Evolutionary conservation across 2,888 invertebrate genomes (phyloP), one percentile per base, ranked within the genome.

Genomic region (Margaritifera margaritifera): DNA sequence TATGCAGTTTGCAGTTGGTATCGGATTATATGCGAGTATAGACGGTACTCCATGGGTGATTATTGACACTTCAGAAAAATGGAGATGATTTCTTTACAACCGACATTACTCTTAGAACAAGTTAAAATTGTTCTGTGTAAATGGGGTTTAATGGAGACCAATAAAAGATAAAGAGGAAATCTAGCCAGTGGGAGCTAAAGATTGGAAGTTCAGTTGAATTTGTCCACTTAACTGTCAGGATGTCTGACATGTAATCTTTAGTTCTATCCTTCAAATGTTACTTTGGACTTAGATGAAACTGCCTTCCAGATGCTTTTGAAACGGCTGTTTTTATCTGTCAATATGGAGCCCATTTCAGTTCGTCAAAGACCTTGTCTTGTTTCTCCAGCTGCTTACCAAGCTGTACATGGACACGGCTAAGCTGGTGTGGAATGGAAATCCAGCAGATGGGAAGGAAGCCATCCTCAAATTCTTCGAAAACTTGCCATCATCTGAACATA

Each of bases 401-500:
- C 90, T 97, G 58, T 98, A 97, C 87, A 91, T 96, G 81, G 95
- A 96, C 60, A 93, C 93, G 31, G 96, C 95, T 8, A 91, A 94
- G n/a, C 90, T 97, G 64, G 94, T 95, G 59, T 98, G 97, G 97
- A 97, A 98, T 91, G 98, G 98, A 50, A 96, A 96, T 90, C 94
- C 94, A 8, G 92, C 94, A 0, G 93, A 92, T 66, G 96, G 96
- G 8, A 94, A 93, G 84, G 94, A 95, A 53, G 93, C 93, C 74
- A 96, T 98, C 68, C 94, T 95, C 84, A 95, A 95, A 85, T 97
- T 96, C 86, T 93, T 95, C 76, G 93, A 94, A 87, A 94, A 95
- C 78, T 91, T 98, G 68, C 97, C 98, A 3, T 90, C 93, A 0
- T 94, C 96, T 25, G 94, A 94, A 79, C 96, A 97, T 87, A 92